Conservation (phyloP, 2,113 vertebrate genomes). For the Rhabdomys dilectus region DNA sequence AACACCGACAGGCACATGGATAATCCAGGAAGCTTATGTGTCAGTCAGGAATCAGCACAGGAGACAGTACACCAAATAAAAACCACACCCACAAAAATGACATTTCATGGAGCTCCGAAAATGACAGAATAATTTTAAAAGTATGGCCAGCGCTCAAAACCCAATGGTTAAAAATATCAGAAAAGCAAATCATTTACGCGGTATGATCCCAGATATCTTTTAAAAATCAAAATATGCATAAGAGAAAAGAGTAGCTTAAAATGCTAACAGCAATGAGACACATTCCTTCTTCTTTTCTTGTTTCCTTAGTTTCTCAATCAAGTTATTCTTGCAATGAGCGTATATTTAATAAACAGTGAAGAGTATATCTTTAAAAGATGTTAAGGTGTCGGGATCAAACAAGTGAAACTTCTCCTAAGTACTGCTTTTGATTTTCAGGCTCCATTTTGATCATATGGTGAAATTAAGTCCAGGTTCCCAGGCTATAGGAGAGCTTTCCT, state of each 20-base stretch:
- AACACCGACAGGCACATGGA: not conserved
- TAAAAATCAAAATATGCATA: conserved; percentile 63
- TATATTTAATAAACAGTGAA: conserved; percentile 21
- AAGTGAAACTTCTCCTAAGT: not conserved
- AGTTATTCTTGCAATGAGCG: conserved; percentile 37
- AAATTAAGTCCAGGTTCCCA: not conserved
- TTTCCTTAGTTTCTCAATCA: conserved; percentile 57
- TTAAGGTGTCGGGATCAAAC: not conserved
- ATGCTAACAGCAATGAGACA: not conserved
- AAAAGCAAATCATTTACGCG: conserved; percentile 29
- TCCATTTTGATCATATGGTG: not conserved
- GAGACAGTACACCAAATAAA: not conserved
- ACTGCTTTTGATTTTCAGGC: not conserved
- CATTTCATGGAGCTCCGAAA: conserved; percentile 21
- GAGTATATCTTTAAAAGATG: conserved; percentile 4
- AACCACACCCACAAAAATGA: not conserved
- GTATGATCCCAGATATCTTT: conserved; percentile 9
- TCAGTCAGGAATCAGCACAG: not conserved
- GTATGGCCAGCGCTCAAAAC: conserved; percentile 27
- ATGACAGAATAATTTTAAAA: conserved; percentile 35
- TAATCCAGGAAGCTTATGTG: conserved; percentile 3
- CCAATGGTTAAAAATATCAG: conserved; percentile 19
- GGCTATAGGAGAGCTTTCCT: not conserved
- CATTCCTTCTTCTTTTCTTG: conserved; percentile 6
- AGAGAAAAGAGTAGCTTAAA: conserved; percentile 13